Evolutionary conservation across 2,797 vertebrate species (phyloP).

Genomic region (Emydoidea blandingii): DNA sequence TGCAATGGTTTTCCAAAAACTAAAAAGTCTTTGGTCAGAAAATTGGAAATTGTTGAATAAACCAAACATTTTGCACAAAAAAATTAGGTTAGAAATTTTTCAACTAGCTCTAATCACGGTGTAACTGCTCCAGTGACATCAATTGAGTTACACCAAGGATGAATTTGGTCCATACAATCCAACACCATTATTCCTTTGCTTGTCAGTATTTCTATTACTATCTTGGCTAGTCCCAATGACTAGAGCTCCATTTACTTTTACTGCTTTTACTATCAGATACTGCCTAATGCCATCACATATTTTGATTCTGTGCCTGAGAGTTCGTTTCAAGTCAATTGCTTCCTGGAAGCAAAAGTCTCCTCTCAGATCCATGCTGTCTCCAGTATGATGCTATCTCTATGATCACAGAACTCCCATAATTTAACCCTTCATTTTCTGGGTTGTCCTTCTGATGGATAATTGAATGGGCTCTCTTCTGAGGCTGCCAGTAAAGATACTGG

Average conservation of each 20-base stretch:
- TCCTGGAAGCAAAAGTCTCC: neutral
- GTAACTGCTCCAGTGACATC: neutral
- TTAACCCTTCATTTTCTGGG: neutral
- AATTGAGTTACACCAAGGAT: neutral
- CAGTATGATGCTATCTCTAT: accelerated
- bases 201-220: constrained; percentile 56
- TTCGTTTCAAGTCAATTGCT: neutral
- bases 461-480: neutral
- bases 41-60: neutral
- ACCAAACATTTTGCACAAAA: neutral
- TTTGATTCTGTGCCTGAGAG: constrained; percentile 38
- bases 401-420: neutral
- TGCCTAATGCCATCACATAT: constrained; percentile 53
- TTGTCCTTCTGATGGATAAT: neutral
- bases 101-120: neutral
- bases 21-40: neutral
- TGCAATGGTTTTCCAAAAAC: neutral
- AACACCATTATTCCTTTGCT: constrained; percentile 21
- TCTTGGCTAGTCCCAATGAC: constrained; percentile 54
- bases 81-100: neutral
- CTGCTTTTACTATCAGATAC: constrained; percentile 71
- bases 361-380: neutral
- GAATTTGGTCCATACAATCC: neutral
- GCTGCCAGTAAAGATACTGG: neutral
- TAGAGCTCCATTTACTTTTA: constrained; percentile 54